A percentile compares a stretch with the other conserved stretches of the same genome.
phyloP scores from a whole-genome alignment of 2,888 invertebrate genomes.

The Stenoptilia bipunctidactyla region DNA sequence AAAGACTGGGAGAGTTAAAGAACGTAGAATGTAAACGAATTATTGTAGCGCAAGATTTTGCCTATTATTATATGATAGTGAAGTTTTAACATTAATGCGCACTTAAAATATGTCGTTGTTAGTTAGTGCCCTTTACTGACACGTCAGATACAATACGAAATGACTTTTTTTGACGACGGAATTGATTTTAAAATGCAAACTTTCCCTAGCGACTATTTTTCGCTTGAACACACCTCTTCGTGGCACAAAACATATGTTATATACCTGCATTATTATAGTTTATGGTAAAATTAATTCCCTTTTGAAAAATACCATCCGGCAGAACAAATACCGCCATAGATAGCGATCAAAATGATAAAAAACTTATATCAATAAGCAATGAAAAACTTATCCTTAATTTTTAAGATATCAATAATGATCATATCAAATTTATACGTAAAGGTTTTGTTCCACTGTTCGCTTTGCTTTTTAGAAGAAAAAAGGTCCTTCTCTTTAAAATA shows the following conservation, averaged over 20 bases:
- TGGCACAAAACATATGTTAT: conserved; percentile 26
- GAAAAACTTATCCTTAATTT: conserved; percentile 12
- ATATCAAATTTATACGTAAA: conserved; percentile 70
- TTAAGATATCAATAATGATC: conserved; percentile 53
- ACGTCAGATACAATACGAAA: conserved; percentile 5
- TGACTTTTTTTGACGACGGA: conserved; percentile 21
- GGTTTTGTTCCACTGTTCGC: conserved; percentile 33
- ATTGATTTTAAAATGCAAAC: conserved; percentile 33
- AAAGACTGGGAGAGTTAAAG: not conserved
- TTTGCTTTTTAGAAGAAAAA: conserved; percentile 28
- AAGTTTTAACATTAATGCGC: not conserved
- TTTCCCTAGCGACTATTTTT: conserved; percentile 23
- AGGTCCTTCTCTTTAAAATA: conserved; percentile 23
- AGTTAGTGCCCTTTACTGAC: not conserved
- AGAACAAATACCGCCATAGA: too few species aligned
- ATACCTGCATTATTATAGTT: not conserved
- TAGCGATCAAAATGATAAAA: too few species aligned
- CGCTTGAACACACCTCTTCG: conserved; percentile 35
- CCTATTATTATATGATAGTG: not conserved
- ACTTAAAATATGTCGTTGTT: not conserved
- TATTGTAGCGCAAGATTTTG: not conserved
- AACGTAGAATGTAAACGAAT: not conserved
- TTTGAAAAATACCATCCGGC: too few species aligned
- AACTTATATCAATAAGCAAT: too few species aligned
- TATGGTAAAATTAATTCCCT: too few species aligned